These are phyloP conservation scores for Alces alces DNA, from an alignment of 2,113 vertebrate genomes.

Conservation along the genomic window DNA sequence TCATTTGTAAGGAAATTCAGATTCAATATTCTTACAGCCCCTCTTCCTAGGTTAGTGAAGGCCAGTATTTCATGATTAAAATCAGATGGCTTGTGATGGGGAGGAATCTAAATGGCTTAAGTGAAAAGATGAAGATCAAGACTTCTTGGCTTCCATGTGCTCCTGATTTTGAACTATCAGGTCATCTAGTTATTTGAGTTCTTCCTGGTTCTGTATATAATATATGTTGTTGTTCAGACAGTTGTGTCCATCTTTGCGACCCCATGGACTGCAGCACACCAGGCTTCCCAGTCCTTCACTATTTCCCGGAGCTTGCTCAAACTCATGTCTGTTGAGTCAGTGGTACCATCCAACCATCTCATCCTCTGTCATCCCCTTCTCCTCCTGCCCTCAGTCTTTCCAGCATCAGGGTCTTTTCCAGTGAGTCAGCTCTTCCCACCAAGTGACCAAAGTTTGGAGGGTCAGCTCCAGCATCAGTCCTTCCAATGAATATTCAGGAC, in stretches of 20 bases:
- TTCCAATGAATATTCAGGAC: neutral
- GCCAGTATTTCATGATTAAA: conserved; percentile 69
- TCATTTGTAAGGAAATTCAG: conserved; percentile 57
- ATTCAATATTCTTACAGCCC: conserved; percentile 30
- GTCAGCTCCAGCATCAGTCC: neutral
- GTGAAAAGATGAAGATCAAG: conserved; percentile 68
- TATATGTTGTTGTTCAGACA: neutral
- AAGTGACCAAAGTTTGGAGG: neutral
- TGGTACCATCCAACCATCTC: neutral
- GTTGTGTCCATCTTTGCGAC: neutral
- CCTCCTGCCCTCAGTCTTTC: neutral
- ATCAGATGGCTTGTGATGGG: conserved; percentile 70
- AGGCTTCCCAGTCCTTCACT: neutral
- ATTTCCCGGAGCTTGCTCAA: fast-evolving
- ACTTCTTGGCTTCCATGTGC: conserved; percentile 63
- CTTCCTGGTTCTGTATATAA: neutral
- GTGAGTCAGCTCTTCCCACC: neutral
- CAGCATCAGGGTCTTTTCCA: neutral
- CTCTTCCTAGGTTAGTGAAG: conserved; percentile 43
- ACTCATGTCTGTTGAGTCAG: neutral
- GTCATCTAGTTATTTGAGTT: conserved; percentile 27
- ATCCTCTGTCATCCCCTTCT: neutral
- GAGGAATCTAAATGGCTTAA: conserved; percentile 73
- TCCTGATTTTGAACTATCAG: neutral
- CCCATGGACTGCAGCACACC: neutral